Base-by-base conservation (phyloP, 1,140 invertebrate species). In the Lysiphlebus fabarum region DNA sequence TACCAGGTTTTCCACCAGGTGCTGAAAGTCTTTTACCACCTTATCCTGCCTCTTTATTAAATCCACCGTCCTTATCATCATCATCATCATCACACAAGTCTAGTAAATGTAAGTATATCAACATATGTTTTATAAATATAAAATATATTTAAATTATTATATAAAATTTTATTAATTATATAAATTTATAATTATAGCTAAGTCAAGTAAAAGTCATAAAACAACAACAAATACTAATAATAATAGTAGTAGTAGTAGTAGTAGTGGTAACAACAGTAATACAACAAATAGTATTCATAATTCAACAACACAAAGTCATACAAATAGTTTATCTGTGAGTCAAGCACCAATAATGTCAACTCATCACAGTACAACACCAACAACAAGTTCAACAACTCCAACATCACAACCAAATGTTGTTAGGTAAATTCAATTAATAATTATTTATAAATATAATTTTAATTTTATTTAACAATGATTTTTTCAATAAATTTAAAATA, bases 1-100 rank as follows among this genome's bases (percentile, higher is more conserved):
- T 90, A 26, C 85, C 86, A 48, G 84, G 84, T 61, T 86, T 87
- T 68, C 84, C 87, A 4, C 82, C 76, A 51, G 72, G 74, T 36
- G 70, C 78, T 43, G 78, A 81, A 61, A 76, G 77, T 62, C 70
- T 80, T 40, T 62, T 81, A 62, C 76, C 79, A 56, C 75, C 79
- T n/a, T 82, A 81, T 64, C 74, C 79, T 55, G 67, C 76, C 53
- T 77, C 75, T 44, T 63, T 80, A 70, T 74, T 80, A 67, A 78
- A 76, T 71, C 68, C 82, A 57, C 69, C 74, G 62, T 72, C 77
- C 67, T 66, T 73, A 38, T 75, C 78, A 61, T 51, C 49, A 8
- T 66, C 73, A 38, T 75, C 78, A 61, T 51, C 49, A 8, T 77
- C 77, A 50, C 74, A 77, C 69, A 79, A 77, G 68, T 78, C 76